Percentiles rank a stretch among this genome's conserved stretches.
phyloP scores from a whole-genome alignment of 2,888 invertebrate genomes.

The Choreutis nemorana region DNA sequence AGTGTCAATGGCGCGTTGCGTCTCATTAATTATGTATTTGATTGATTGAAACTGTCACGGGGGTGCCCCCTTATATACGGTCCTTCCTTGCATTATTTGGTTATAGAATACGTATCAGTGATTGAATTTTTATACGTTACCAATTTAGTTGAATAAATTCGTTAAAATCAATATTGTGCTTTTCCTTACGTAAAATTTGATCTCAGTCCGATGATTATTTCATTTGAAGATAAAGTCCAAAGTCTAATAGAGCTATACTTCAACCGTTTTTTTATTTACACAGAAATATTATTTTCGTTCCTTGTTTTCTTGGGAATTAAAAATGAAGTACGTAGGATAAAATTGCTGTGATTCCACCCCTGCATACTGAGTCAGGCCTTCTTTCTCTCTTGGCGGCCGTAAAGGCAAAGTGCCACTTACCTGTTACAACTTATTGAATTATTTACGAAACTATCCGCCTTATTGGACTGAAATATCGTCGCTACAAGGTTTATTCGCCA shows the following conservation, averaged over 20 bases:
- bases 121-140: too few relatives aligned
- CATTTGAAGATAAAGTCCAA: too few relatives aligned
- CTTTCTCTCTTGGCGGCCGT: constrained; percentile 39
- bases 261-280: too few relatives aligned
- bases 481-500: constrained; percentile 24
- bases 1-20: constrained; percentile 27
- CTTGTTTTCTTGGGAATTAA: constrained; percentile 26
- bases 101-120: too few relatives aligned
- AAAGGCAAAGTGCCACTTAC: constrained; percentile 57
- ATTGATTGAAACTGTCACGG: constrained; percentile 37
- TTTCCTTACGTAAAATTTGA: too few relatives aligned
- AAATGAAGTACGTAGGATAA: constrained; percentile 47
- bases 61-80: too few relatives aligned
- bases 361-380: constrained; percentile 21
- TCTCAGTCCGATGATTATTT: too few relatives aligned
- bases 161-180: too few relatives aligned
- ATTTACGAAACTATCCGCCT: constrained; percentile 58
- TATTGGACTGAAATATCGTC: constrained; percentile 56
- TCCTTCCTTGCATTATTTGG: too few relatives aligned
- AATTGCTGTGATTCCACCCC: constrained; percentile 39
- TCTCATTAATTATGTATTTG: constrained; percentile 43
- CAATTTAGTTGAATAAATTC: too few relatives aligned
- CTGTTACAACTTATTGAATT: constrained; percentile 59
- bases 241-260: too few relatives aligned
- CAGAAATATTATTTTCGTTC: too few relatives aligned